phyloP scores from a whole-genome alignment of 2,797 vertebrate genomes.

The Lateolabrax maculatus region DNA sequence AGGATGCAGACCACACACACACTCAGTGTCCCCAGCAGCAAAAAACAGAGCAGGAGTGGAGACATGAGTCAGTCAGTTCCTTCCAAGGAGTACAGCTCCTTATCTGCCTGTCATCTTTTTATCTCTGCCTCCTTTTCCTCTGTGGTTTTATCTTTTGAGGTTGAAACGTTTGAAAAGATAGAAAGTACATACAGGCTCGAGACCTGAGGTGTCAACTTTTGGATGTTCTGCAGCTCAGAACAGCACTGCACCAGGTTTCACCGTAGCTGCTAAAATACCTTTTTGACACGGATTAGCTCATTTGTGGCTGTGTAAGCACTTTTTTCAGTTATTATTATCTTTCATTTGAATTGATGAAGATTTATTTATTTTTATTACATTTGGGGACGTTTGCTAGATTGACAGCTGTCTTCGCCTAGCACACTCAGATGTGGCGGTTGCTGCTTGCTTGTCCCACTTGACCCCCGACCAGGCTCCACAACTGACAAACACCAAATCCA shows the following conservation, averaged over 20 bases:
- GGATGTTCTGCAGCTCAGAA: background rate
- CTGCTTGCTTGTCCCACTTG: background rate
- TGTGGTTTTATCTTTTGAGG: background rate
- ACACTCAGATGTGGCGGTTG: background rate
- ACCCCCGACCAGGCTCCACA: background rate
- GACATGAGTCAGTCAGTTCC: conserved; percentile 23
- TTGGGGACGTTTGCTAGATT: background rate
- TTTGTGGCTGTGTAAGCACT: background rate
- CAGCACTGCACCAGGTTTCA: background rate
- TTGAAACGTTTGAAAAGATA: background rate
- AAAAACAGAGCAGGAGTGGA: conserved; percentile 7
- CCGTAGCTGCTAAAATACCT: background rate
- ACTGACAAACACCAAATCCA: background rate
- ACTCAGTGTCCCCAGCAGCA: conserved; percentile 23
- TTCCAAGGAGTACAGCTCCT: background rate
- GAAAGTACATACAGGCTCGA: background rate
- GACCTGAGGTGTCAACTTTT: background rate
- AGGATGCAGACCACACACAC: conserved; percentile 32
- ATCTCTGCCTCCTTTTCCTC: background rate
- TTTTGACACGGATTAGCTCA: background rate
- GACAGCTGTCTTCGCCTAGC: background rate
- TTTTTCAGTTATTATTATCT: background rate
- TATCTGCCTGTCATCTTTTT: conserved; percentile 3
- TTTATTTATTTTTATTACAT: background rate
- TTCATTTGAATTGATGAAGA: background rate